These are phyloP conservation scores for Pseudonaja textilis DNA, from an alignment of 2,113 vertebrate genomes.

Conservation along the genomic window DNA sequence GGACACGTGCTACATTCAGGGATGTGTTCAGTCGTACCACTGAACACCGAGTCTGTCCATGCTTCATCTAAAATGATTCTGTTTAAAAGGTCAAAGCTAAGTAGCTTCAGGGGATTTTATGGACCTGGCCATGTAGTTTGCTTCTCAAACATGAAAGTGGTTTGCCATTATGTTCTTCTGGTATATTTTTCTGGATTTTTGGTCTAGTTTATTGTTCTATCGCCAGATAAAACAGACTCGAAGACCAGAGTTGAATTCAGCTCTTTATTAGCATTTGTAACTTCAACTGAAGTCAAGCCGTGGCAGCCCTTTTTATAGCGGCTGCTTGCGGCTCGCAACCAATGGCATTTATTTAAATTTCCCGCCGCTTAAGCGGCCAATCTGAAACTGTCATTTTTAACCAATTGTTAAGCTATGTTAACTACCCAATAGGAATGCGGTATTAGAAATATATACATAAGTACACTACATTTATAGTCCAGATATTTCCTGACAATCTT, in stretches of 20 bases:
- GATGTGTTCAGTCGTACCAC: not conserved
- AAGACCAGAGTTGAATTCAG: too few species aligned
- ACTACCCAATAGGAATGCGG: too few species aligned
- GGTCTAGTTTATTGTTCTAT: not conserved
- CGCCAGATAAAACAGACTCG: too few species aligned
- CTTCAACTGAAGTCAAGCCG: too few species aligned
- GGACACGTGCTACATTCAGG: not conserved
- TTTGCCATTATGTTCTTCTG: not conserved
- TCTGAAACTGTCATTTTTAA: too few species aligned
- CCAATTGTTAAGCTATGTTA: too few species aligned
- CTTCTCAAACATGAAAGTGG: not conserved
- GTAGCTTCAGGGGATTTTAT: not conserved
- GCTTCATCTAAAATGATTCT: not conserved
- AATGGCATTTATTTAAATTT: too few species aligned
- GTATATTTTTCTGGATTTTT: not conserved
- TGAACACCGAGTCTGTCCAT: not conserved
- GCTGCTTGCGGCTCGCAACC: too few species aligned
- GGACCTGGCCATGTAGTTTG: not conserved
- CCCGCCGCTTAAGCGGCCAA: too few species aligned
- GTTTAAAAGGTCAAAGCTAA: not conserved
- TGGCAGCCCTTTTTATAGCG: too few species aligned
- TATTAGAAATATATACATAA: too few species aligned
- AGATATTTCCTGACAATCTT: not conserved
- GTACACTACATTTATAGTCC: not conserved
- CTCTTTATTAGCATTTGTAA: too few species aligned